These are phyloP conservation scores for Agonopterix arenella DNA, from an alignment of 2,888 invertebrate genomes.

Conservation along the genomic window DNA sequence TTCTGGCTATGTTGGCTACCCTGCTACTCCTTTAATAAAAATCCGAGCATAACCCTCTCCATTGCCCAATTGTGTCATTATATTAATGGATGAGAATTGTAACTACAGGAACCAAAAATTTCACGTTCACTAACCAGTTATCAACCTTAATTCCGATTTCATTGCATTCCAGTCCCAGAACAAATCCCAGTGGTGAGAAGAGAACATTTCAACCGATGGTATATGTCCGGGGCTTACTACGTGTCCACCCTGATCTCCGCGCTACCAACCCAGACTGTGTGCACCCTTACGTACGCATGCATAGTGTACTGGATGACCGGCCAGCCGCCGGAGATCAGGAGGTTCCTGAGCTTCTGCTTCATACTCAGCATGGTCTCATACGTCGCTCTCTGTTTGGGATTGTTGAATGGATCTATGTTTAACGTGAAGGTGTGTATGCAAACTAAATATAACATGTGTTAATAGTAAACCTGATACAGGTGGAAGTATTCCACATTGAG, in stretches of 20 bases:
- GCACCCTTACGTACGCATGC: slow-evolving; percentile 84
- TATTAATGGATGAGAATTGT: too few species aligned
- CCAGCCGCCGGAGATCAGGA: slow-evolving; percentile 85
- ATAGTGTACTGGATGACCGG: slow-evolving; percentile 92
- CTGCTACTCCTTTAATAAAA: too few species aligned
- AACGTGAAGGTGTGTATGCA: slow-evolving; percentile 81
- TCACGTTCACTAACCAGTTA: background rate
- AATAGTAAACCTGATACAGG: background rate
- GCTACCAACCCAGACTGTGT: slow-evolving; percentile 87
- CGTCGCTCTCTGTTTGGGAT: slow-evolving; percentile 90
- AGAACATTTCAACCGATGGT: slow-evolving; percentile 95
- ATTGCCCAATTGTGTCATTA: too few species aligned
- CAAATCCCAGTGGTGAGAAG: slow-evolving; percentile 88
- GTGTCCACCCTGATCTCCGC: slow-evolving; percentile 87
- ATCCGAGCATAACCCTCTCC: too few species aligned
- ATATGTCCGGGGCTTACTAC: slow-evolving; percentile 89
- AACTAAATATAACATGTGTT: background rate
- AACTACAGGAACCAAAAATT: too few species aligned
- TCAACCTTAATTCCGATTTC: slow-evolving; percentile 1
- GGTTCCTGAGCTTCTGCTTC: slow-evolving; percentile 83
- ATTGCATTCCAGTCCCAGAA: slow-evolving; percentile 81
- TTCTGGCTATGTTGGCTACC: too few species aligned
- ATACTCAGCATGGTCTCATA: slow-evolving; percentile 87
- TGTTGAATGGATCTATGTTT: slow-evolving; percentile 89
- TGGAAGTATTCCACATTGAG: too few species aligned